These are phyloP conservation scores for Carcina quercana DNA, from an alignment of 2,888 invertebrate genomes.

Conservation along the genomic window DNA sequence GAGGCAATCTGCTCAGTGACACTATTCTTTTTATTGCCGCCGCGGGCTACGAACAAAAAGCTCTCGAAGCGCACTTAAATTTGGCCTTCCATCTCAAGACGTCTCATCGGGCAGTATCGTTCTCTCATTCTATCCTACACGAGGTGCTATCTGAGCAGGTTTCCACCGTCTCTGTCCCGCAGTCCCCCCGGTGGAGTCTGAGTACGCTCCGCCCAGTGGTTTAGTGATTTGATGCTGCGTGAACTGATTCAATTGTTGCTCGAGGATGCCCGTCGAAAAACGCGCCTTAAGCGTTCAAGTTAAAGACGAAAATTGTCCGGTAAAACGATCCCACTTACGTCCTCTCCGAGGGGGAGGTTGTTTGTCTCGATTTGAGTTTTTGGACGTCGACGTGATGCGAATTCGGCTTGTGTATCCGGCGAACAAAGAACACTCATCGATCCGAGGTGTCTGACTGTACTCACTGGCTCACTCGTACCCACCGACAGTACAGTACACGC, in stretches of 20 bases:
- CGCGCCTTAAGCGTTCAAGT: conserved; percentile 57
- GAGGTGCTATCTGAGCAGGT: conserved; percentile 27
- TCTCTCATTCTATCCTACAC: conserved; percentile 48
- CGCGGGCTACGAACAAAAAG: conserved; percentile 63
- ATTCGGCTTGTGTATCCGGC: conserved; percentile 68
- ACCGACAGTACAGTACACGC: too few relatives aligned
- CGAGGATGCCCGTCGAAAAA: conserved; percentile 50
- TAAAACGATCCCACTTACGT: conserved; percentile 65
- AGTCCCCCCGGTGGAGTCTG: conserved; percentile 65
- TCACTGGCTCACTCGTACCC: conserved; percentile 44
- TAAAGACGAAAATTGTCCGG: conserved; percentile 69
- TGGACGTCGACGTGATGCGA: conserved; percentile 71
- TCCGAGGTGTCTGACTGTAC: conserved; percentile 44
- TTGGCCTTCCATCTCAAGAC: conserved; percentile 56
- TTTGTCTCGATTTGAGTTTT: conserved; percentile 73
- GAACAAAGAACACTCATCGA: conserved; percentile 68
- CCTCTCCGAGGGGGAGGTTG: conserved; percentile 63
- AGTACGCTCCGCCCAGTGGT: conserved; percentile 72
- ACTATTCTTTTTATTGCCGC: conserved; percentile 65
- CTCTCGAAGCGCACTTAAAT: conserved; percentile 60
- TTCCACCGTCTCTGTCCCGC: conserved; percentile 55
- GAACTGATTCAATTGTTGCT: conserved; percentile 74
- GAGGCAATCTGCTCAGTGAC: conserved; percentile 70
- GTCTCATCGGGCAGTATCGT: conserved; percentile 42
- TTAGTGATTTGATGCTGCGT: conserved; percentile 76